Percentiles rank a stretch among this genome's conserved stretches.
Evolutionary conservation across 2,113 vertebrate species (phyloP).

Genomic region (Pachycephala philippinensis): DNA sequence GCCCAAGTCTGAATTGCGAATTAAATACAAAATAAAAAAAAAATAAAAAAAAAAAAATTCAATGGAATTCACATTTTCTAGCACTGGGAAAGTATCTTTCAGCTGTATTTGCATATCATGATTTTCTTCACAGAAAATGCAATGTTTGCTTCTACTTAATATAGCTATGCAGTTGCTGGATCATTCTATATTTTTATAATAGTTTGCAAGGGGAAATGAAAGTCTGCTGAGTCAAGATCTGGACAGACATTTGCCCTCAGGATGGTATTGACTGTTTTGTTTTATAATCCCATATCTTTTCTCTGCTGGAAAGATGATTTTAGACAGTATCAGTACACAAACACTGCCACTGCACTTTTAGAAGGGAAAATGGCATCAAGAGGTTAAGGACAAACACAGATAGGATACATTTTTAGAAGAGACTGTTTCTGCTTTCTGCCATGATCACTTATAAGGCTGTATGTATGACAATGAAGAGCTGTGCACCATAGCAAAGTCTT

Average conservation of each 20-base stretch:
- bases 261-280: not conserved
- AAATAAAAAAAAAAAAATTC: not conserved
- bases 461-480: not conserved
- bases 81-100: not conserved
- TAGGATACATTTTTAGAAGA: not conserved
- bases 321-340: not conserved
- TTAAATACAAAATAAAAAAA: not conserved
- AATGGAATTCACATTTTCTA: not conserved
- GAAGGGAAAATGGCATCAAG: not conserved
- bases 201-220: not conserved
- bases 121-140: not conserved
- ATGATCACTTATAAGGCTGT: not conserved
- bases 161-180: not conserved
- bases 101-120: not conserved
- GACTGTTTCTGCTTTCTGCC: not conserved
- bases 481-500: not conserved
- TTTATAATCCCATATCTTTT: not conserved
- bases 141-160: not conserved
- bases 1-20: not conserved
- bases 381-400: not conserved
- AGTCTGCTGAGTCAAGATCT: conserved; percentile 9
- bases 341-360: not conserved
- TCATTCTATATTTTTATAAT: not conserved
- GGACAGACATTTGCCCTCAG: not conserved
- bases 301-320: not conserved